A percentile compares a stretch with the other conserved stretches of the same genome.
Conservation (phyloP, 2,113 vertebrate species). For the Larimichthys crocea region DNA sequence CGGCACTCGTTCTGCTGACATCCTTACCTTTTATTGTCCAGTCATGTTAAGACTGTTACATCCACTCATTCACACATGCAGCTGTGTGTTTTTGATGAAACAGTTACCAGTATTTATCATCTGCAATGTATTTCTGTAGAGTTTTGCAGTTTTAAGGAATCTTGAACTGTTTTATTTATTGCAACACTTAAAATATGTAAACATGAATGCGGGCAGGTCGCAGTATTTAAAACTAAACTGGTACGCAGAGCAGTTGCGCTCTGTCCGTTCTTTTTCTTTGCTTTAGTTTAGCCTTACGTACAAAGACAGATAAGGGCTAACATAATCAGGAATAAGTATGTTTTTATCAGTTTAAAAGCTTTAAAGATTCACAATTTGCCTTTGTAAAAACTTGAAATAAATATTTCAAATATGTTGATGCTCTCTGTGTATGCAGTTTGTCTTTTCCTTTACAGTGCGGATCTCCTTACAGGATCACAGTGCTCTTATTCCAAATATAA, state of each 20-base stretch:
- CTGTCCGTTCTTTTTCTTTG: conserved; percentile 14
- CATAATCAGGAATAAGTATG: conserved; percentile 47
- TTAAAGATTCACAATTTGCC: conserved; percentile 78
- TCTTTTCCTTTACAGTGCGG: background rate
- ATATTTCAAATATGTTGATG: conserved; percentile 51
- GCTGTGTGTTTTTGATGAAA: conserved; percentile 44
- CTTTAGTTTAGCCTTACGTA: conserved; percentile 57
- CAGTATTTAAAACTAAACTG: conserved; percentile 29
- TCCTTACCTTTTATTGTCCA: conserved; percentile 28
- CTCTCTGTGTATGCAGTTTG: background rate
- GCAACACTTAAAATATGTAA: conserved; percentile 57
- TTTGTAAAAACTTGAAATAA: conserved; percentile 80
- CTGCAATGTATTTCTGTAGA: conserved; percentile 25
- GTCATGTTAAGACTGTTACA: conserved; percentile 73
- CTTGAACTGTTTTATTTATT: conserved; percentile 74
- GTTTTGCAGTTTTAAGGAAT: conserved; percentile 27
- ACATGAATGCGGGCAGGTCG: conserved; percentile 21
- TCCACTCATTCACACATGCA: conserved; percentile 48
- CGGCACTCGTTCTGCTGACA: conserved; percentile 31
- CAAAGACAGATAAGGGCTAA: conserved; percentile 70
- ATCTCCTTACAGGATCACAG: background rate
- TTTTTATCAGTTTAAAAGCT: conserved; percentile 67
- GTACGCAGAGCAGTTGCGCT: background rate
- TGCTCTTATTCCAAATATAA: background rate
- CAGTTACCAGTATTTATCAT: conserved; percentile 57